Conservation (phyloP, 2,113 vertebrate species). For the Coptodon rendalli region DNA sequence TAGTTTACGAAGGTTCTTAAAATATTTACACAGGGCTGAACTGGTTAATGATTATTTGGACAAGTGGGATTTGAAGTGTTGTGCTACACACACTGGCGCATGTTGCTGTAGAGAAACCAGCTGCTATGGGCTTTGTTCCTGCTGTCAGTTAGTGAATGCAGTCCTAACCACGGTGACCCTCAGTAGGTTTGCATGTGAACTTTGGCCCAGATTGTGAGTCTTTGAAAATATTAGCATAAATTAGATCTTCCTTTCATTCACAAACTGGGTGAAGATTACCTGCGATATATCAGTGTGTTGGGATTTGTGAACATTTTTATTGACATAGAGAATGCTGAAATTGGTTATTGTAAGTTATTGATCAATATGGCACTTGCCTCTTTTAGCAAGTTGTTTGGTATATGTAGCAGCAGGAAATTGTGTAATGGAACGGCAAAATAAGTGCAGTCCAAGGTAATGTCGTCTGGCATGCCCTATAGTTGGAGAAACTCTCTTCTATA, state of each 20-base stretch:
- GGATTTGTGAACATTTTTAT: background rate
- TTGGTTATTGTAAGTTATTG: background rate
- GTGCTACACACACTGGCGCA: background rate
- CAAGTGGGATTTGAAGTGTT: constrained; percentile 1
- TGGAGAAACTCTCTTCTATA: background rate
- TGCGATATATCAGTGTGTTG: background rate
- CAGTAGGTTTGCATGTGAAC: background rate
- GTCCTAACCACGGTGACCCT: background rate
- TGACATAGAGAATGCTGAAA: background rate
- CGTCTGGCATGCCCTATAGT: background rate
- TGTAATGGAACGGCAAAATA: background rate
- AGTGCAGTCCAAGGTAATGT: background rate
- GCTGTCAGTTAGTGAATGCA: constrained; percentile 5
- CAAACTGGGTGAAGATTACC: background rate
- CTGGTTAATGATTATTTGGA: constrained; percentile 69
- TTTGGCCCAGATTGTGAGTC: background rate
- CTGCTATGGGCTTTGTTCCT: constrained; percentile 13
- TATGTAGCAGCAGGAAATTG: background rate
- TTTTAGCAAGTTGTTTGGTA: background rate
- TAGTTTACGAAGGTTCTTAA: constrained; percentile 39
- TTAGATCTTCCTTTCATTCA: background rate
- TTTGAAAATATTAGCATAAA: background rate
- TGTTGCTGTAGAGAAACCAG: background rate
- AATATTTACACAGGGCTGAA: constrained; percentile 55
- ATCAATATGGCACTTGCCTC: background rate